Evolutionary conservation across 2,888 invertebrate species (phyloP).

Genomic region (Sinotaia quadrata): DNA sequence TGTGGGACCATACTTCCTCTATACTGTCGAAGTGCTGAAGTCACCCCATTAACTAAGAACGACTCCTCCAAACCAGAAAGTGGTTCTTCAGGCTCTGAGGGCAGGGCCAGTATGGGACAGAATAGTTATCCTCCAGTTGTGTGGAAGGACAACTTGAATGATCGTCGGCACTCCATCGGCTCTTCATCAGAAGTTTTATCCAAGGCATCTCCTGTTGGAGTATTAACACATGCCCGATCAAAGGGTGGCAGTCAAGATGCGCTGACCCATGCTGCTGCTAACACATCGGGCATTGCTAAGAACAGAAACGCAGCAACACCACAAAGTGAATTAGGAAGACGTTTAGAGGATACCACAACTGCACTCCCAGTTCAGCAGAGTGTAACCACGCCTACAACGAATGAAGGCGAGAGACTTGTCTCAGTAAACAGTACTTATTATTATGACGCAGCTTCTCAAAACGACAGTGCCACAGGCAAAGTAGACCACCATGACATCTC

Average conservation of each 20-base stretch:
- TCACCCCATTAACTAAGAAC: conserved; percentile 39
- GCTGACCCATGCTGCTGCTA: conserved; percentile 28
- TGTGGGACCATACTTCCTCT: conserved; percentile 42
- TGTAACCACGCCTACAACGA: too few species aligned
- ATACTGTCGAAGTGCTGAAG: conserved; percentile 65
- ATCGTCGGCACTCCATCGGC: conserved; percentile 64
- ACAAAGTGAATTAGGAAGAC: neutral
- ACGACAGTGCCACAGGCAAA: neutral
- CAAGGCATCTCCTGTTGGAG: conserved; percentile 36
- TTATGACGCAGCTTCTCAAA: neutral
- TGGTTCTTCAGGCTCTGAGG: conserved; percentile 7
- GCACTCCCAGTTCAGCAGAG: conserved; percentile 1
- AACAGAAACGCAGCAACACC: neutral
- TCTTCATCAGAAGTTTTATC: conserved; percentile 58
- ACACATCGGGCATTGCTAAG: conserved; percentile 19
- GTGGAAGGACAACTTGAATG: conserved; percentile 62
- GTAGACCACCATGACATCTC: conserved; percentile 5
- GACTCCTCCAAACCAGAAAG: conserved; percentile 25
- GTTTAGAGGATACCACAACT: neutral
- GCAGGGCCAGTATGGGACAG: conserved; percentile 21
- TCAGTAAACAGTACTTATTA: neutral
- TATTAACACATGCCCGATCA: conserved; percentile 34
- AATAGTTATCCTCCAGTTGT: conserved; percentile 42
- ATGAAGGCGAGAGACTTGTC: neutral
- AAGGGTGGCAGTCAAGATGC: conserved; percentile 54